Evolutionary conservation across 2,113 vertebrate genomes (phyloP).

Genomic region (Gila orcuttii): DNA sequence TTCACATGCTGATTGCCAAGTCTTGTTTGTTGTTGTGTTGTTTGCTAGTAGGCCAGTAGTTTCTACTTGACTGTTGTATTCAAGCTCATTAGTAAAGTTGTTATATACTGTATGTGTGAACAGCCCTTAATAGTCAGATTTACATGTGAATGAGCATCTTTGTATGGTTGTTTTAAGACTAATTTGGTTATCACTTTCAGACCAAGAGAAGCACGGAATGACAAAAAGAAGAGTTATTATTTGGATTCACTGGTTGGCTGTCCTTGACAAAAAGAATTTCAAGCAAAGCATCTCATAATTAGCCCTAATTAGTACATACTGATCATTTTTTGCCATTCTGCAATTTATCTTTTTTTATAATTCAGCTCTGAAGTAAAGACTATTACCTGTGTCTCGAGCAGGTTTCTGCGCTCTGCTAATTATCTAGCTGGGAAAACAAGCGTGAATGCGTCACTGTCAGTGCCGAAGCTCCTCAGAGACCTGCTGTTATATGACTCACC

Average conservation of each 20-base stretch:
- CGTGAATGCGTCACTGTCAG: background rate
- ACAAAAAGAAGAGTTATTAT: background rate
- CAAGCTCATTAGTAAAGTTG: background rate
- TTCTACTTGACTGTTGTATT: background rate
- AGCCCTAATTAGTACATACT: conserved; percentile 22
- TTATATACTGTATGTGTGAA: background rate
- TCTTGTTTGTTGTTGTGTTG: background rate
- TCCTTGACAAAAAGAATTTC: background rate
- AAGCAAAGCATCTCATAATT: conserved; percentile 10
- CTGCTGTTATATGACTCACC: conserved; percentile 53
- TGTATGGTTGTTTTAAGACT: background rate
- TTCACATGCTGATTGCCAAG: background rate
- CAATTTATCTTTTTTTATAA: background rate
- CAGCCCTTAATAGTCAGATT: background rate
- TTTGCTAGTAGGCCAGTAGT: background rate
- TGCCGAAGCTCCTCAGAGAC: conserved; percentile 35
- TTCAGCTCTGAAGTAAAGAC: background rate
- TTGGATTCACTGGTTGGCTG: background rate
- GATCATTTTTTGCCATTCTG: background rate
- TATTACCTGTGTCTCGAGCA: background rate
- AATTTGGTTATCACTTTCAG: background rate
- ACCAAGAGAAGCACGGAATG: background rate
- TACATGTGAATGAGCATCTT: background rate
- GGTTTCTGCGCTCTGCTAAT: conserved; percentile 37
- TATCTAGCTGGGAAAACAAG: conserved; percentile 14